Conservation (phyloP, 2,797 vertebrate species). For the Leucoraja ocellata region DNA sequence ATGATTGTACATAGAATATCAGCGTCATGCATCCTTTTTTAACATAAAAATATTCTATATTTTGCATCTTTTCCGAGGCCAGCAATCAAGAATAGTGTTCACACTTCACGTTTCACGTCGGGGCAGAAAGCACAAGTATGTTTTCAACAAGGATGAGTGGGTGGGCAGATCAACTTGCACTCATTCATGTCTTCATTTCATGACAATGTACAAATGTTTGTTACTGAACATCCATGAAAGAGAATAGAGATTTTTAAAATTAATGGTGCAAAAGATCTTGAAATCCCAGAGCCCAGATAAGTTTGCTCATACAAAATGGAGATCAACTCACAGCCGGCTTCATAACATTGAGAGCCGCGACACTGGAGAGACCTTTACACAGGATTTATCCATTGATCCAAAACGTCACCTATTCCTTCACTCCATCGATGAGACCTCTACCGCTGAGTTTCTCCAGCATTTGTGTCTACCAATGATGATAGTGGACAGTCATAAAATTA, state of each 20-base stretch:
- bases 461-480: background rate
- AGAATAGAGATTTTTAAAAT: background rate
- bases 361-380: background rate
- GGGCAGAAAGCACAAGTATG: background rate
- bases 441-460: no score
- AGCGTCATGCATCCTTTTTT: background rate
- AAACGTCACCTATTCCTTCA: no score
- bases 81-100: background rate
- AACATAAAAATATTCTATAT: background rate
- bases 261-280: background rate
- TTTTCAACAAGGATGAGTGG: background rate
- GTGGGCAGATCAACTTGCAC: background rate
- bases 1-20: background rate
- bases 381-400: background rate
- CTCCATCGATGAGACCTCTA: no score
- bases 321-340: background rate
- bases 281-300: background rate
- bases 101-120: background rate
- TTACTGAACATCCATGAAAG: background rate
- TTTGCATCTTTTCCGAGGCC: background rate
- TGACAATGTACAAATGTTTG: background rate
- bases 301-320: background rate
- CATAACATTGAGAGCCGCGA: background rate
- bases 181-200: background rate
- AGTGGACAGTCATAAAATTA: background rate